Evolutionary conservation across 35 echinoderm and acorn worm genomes (phyloP), one percentile per base, ranked within the genome.

Genomic region (Lytechinus variegatus): DNA sequence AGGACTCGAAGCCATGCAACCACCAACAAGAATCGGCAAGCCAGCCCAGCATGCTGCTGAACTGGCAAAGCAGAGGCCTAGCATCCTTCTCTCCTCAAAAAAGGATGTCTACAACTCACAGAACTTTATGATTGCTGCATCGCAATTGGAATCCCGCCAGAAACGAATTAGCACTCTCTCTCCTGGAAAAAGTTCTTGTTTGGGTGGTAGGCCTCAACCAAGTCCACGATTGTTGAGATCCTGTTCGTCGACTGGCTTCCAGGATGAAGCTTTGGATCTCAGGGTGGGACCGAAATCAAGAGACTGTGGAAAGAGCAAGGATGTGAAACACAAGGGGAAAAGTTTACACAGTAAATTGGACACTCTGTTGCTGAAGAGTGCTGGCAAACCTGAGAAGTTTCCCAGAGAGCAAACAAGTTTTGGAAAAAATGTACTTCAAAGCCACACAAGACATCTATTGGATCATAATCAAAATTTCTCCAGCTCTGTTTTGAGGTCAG

Each of bases 241-340:
- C 9, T 10, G 27, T 57, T 8, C 88, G 16, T 55, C 92, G 10
- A 19, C 92, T 55, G 11, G n/a, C 53, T 54, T 55, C 11, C 96
- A 96, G 53, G 94, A 96, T 44, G 94, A 96, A 86, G 96, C 96
- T 58, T 58, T 96, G 28, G 96, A 96, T 57, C 88, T 96, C 54
- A 52, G 96, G 52, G 94, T 96, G 12, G 86, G 21, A 57, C 53
- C n/a, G 4, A 95, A 96, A 79, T 54, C 61, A 27, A 94, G 58
- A 87, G 66, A 86, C 53, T 55, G 21, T 54, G 9, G 53, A 27
- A 61, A 28, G 53, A 87, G 10, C 95, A 16, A 96, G 92, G 95
- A 94, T 33, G 19, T 52, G 1, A 11, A 86, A 87, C 27, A 54
- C 54, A 86, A 95, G 86, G 61, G 54, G 86, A 52, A 95, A 86